phyloP scores from a whole-genome alignment of 2,888 invertebrate species.

The Polia nebulosa region DNA sequence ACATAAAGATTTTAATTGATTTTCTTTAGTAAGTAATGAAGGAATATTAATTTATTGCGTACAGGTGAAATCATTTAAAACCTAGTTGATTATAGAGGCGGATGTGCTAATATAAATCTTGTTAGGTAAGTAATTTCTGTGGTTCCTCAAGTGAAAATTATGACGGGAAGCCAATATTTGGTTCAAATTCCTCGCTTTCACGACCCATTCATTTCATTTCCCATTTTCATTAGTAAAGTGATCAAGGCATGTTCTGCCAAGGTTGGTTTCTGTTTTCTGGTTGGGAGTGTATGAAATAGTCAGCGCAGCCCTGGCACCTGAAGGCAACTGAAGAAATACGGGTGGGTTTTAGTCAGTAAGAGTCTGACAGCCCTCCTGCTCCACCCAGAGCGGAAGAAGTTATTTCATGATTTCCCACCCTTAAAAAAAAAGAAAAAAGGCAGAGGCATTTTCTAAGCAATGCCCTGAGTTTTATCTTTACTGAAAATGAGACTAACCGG shows the following conservation, averaged over 20 bases:
- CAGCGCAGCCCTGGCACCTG: too few relatives aligned
- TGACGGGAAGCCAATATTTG: conserved; percentile 5
- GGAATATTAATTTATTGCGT: conserved; percentile 18
- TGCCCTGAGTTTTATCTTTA: background rate
- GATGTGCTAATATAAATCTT: conserved; percentile 24
- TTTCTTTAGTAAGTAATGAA: conserved; percentile 29
- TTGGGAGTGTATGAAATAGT: too few relatives aligned
- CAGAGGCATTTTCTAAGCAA: background rate
- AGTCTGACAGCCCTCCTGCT: too few relatives aligned
- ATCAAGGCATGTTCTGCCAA: too few relatives aligned
- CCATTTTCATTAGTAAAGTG: background rate
- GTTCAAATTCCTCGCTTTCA: background rate
- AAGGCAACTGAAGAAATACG: too few relatives aligned
- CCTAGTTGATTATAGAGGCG: conserved; percentile 16
- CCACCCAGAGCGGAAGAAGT: too few relatives aligned
- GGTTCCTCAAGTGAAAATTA: conserved; percentile 36
- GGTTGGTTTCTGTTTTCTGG: too few relatives aligned
- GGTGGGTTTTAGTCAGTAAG: too few relatives aligned
- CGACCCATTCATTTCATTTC: too few relatives aligned
- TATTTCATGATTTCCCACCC: too few relatives aligned
- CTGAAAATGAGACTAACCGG: background rate
- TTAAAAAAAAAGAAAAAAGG: too few relatives aligned
- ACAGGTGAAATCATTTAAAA: conserved; percentile 28
- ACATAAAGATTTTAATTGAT: conserved; percentile 32
- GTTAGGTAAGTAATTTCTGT: conserved; percentile 12